Percentiles rank a stretch among this genome's conserved stretches.
These are phyloP conservation scores for Tamias sibiricus DNA, from an alignment of 2,113 vertebrate species.

Conservation along the genomic window DNA sequence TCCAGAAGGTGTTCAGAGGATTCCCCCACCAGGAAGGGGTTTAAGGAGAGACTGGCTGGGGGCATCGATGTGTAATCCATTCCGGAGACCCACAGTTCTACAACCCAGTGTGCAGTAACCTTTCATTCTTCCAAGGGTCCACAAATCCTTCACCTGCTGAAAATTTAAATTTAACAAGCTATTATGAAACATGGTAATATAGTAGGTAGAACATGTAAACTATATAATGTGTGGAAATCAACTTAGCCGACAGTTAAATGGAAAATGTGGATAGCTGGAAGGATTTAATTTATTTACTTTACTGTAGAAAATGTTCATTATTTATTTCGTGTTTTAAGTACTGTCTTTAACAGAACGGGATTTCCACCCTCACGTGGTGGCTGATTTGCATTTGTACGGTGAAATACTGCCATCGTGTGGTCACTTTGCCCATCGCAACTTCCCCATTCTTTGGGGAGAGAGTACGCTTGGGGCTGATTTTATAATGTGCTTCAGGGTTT, in stretches of 20 bases:
- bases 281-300: background rate
- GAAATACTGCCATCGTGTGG: constrained; percentile 84
- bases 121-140: rapidly evolving
- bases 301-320: background rate
- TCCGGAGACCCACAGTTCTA: background rate
- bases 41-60: background rate
- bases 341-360: background rate
- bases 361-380: constrained; percentile 34
- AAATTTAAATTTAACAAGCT: background rate
- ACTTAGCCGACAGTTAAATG: background rate
- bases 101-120: background rate
- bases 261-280: background rate
- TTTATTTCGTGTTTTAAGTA: background rate
- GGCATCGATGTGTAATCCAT: background rate
- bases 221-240: background rate
- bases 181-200: constrained; percentile 17
- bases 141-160: background rate
- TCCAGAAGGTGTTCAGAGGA: background rate
- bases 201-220: background rate
- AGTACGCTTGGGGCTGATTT: background rate
- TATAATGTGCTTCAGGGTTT: background rate
- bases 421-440: constrained; percentile 27
- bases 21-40: background rate
- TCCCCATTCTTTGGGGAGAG: background rate
- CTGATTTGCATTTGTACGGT: constrained; percentile 67